These are phyloP conservation scores for Drosophila erecta DNA, from an alignment of 1,140 invertebrate genomes.

Conservation along the genomic window DNA sequence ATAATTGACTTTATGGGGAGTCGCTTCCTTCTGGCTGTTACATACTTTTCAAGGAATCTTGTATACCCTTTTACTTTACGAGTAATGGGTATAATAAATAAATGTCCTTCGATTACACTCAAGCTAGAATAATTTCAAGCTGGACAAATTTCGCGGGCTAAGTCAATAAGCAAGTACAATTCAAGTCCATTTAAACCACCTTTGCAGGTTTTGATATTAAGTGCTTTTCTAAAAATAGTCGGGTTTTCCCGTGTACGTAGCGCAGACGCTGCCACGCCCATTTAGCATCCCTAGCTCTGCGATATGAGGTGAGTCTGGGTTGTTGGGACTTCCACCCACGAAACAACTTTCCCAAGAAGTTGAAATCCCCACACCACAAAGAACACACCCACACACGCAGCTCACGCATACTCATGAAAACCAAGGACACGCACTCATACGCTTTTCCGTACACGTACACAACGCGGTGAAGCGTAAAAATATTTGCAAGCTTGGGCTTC, in stretches of 20 bases:
- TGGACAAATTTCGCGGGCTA: too few relatives aligned
- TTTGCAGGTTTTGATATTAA: background rate
- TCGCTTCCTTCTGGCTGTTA: too few relatives aligned
- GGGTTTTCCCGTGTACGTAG: too few relatives aligned
- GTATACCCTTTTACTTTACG: too few relatives aligned
- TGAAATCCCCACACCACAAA: conserved; percentile 17
- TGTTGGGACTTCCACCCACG: conserved; percentile 14
- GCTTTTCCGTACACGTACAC: conserved; percentile 14
- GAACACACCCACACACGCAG: conserved; percentile 14
- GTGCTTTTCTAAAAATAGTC: background rate
- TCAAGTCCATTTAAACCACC: background rate
- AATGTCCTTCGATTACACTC: too few relatives aligned
- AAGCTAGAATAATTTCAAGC: too few relatives aligned
- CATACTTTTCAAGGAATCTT: too few relatives aligned
- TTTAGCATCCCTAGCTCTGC: conserved; percentile 19
- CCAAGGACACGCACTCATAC: conserved; percentile 4
- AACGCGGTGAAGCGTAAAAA: conserved; percentile 64
- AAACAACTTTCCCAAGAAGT: conserved; percentile 43
- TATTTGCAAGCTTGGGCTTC: conserved; percentile 59
- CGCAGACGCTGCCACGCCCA: conserved; percentile 25
- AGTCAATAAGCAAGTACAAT: too few relatives aligned
- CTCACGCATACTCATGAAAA: background rate
- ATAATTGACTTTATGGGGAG: too few relatives aligned
- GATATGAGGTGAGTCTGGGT: conserved; percentile 16
- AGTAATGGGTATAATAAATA: too few relatives aligned